Base-by-base conservation (phyloP, 1,140 invertebrate species). In the Thereuonema tuberculata region DNA sequence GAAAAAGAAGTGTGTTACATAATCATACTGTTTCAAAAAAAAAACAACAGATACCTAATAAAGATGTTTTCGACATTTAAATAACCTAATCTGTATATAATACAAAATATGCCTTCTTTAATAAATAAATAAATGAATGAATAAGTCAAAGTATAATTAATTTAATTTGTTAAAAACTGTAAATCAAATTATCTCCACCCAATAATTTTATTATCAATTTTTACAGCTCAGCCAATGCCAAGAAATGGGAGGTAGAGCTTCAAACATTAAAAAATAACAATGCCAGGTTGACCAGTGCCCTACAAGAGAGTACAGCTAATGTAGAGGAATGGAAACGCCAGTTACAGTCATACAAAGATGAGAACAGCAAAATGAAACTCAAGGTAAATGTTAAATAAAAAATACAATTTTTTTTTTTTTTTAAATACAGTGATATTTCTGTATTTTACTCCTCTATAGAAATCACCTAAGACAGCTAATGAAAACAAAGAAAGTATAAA, bases 291-390 rank as follows among this genome's bases (percentile, higher is more conserved):
- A 97, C 93, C 9, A 90, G 89, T 68, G 93, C 93, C 12, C 78
- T 98, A 54, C 93, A 98, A 76, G 94, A 98, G 75, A 94, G 89
- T 64, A 97, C 92, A 26, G 88, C 92, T 46, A 98, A 98, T 76
- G 93, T 98, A 5, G 93, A 98, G 68, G 93, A 97, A 72, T 98
- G 94, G 94, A 97, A 98, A 76, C 82, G 91, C 65, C 93, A 98
- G 70, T 77, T 98, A 59, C 92, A 94, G 65, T 85, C 87, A 37
- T 93, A 96, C 69, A 93, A 96, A 76, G 93, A 98, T 69, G 93
- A 97, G 73, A 95, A 95, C 76, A 82, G 85, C 56, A 80, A 88
- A 61, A 82, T 96, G 64, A 92, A 93, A 75, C 83, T 81, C 50
- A 83, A 82, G 68, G 75, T n/a, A n/a, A 74, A 63, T 58, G 61